Conservation (phyloP, 2,113 vertebrate genomes). For the Cryptoleucopteryx plumbea region DNA sequence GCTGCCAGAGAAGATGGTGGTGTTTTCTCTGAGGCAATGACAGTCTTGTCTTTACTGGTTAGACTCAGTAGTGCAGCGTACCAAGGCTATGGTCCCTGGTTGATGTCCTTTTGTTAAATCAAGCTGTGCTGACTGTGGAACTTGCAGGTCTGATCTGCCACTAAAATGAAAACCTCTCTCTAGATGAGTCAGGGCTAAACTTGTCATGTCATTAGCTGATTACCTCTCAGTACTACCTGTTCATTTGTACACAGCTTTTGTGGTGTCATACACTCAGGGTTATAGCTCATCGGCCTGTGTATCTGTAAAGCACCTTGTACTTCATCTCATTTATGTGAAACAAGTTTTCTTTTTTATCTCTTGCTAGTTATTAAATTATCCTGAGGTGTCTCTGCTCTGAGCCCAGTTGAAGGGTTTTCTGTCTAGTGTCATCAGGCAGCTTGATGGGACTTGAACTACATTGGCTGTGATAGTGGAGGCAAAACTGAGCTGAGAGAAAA, state of each 20-base stretch:
- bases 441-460: not conserved
- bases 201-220: slow-evolving; percentile 1
- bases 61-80: rapidly evolving
- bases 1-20: not conserved
- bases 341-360: not conserved
- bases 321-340: not conserved
- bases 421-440: not conserved
- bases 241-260: slow-evolving; percentile 17
- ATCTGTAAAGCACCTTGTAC: not conserved
- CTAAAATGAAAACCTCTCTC: not conserved
- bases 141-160: not conserved
- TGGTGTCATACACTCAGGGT: not conserved
- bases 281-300: not conserved
- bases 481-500: not conserved
- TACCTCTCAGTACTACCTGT: slow-evolving; percentile 3
- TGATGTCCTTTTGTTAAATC: not conserved
- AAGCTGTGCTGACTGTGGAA: not conserved
- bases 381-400: not conserved
- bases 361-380: not conserved
- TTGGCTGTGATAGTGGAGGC: not conserved
- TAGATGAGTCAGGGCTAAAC: slow-evolving; percentile 35
- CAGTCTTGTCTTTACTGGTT: not conserved
- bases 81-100: not conserved
- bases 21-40: not conserved
- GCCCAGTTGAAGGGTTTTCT: not conserved